These are phyloP conservation scores for Tylochromis polylepis DNA, from an alignment of 2,113 vertebrate genomes.

Conservation along the genomic window DNA sequence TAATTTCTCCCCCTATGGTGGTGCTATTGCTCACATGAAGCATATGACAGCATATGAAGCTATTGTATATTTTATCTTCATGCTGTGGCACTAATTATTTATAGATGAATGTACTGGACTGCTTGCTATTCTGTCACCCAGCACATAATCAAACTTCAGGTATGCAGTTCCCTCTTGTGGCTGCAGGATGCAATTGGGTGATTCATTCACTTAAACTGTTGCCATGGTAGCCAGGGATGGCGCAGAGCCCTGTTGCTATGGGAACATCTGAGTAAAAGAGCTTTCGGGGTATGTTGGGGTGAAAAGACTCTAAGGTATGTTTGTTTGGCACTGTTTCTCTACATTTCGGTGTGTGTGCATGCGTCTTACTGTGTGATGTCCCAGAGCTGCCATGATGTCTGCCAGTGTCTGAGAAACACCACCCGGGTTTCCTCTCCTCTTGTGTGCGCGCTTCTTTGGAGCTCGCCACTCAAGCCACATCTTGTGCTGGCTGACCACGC, in stretches of 20 bases:
- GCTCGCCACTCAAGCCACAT: slow-evolving; percentile 75
- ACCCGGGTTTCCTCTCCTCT: slow-evolving; percentile 40
- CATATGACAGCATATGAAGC: neutral
- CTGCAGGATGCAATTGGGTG: slow-evolving; percentile 40
- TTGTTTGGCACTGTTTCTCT: slow-evolving; percentile 49
- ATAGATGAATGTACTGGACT: neutral
- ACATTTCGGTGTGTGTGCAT: neutral
- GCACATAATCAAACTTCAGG: slow-evolving; percentile 15
- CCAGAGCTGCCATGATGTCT: slow-evolving; percentile 70
- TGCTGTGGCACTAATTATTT: neutral
- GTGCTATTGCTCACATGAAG: neutral
- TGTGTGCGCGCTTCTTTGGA: slow-evolving; percentile 27
- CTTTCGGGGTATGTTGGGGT: slow-evolving; percentile 53
- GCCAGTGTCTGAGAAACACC: slow-evolving; percentile 63
- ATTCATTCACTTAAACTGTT: slow-evolving; percentile 67
- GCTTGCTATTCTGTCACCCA: neutral
- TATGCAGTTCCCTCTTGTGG: slow-evolving; percentile 65
- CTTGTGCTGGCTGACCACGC: slow-evolving; percentile 59
- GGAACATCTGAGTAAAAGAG: slow-evolving; percentile 63
- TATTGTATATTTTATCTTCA: neutral
- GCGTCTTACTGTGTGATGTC: slow-evolving; percentile 69
- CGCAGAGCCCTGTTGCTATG: slow-evolving; percentile 73
- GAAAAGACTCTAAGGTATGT: slow-evolving; percentile 61
- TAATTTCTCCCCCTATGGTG: neutral
- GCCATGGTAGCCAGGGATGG: slow-evolving; percentile 71